Conservation (phyloP, 2,113 vertebrate genomes). For the Cyphomyrus discorhynchus region DNA sequence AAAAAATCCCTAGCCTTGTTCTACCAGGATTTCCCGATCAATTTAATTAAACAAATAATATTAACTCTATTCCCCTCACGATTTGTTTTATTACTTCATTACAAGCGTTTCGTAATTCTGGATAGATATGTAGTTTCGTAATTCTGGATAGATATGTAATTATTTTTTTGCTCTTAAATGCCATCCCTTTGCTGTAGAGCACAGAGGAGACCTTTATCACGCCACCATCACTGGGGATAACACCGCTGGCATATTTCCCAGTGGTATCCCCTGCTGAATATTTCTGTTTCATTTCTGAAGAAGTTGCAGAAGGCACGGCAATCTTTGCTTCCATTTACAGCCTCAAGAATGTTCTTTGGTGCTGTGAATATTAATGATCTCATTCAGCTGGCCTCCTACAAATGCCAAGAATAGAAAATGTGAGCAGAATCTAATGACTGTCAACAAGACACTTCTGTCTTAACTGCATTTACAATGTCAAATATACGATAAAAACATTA, state of each 20-base stretch:
- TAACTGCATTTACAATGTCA: constrained; percentile 33
- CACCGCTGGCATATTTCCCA: constrained; percentile 10
- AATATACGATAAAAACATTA: not conserved
- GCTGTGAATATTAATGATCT: constrained; percentile 48
- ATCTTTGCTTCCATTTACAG: constrained; percentile 35
- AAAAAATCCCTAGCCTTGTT: not conserved
- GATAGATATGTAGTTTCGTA: not conserved
- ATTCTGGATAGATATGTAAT: constrained; percentile 10
- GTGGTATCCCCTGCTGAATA: not conserved
- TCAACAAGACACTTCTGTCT: constrained; percentile 37
- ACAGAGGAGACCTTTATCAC: not conserved
- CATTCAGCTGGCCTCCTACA: constrained; percentile 38
- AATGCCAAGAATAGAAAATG: constrained; percentile 45
- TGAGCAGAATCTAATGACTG: constrained; percentile 44
- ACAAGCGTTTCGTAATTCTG: not conserved
- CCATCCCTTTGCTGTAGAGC: not conserved
- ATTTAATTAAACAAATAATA: not conserved
- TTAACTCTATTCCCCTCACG: not conserved
- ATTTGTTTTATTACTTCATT: not conserved
- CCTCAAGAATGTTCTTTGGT: constrained; percentile 27
- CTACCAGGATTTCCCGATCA: not conserved
- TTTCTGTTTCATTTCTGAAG: constrained; percentile 13
- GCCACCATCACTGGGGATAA: constrained; percentile 12
- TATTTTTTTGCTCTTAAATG: not conserved
- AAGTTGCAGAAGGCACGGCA: constrained; percentile 34